Evolutionary conservation across 2,888 invertebrate species (phyloP).

Genomic region (Ellobium chinense): DNA sequence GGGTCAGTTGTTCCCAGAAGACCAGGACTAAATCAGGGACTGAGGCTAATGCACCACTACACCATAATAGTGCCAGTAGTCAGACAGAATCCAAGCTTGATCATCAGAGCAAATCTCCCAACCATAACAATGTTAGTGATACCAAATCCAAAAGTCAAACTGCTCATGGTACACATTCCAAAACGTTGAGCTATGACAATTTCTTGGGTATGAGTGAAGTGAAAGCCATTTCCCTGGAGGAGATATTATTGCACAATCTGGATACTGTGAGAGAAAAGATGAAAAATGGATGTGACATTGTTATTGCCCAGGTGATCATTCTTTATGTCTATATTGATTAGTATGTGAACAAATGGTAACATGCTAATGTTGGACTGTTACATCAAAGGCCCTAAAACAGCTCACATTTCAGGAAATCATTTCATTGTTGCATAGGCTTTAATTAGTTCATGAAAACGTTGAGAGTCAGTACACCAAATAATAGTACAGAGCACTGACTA

Average conservation of each 20-base stretch:
- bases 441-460: too few relatives aligned
- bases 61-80: not conserved
- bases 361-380: too few relatives aligned
- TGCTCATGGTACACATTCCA: too few relatives aligned
- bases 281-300: slow-evolving; percentile 38
- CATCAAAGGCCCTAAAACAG: too few relatives aligned
- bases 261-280: slow-evolving; percentile 47
- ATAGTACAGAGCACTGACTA: too few relatives aligned
- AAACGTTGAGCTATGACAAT: not conserved
- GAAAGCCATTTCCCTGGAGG: slow-evolving; percentile 43
- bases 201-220: slow-evolving; percentile 38
- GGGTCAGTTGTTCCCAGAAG: not conserved
- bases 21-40: not conserved
- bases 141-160: too few relatives aligned
- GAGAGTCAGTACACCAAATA: too few relatives aligned
- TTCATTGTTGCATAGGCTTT: too few relatives aligned
- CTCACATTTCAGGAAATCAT: too few relatives aligned
- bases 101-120: not conserved
- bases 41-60: not conserved
- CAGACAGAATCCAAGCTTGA: not conserved
- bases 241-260: slow-evolving; percentile 46
- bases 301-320: slow-evolving; percentile 47
- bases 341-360: too few relatives aligned
- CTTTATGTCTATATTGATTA: too few relatives aligned
- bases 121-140: not conserved